These are phyloP conservation scores for Lordiphosa fenestrarum DNA, from an alignment of 2,888 invertebrate genomes.

Conservation along the genomic window DNA sequence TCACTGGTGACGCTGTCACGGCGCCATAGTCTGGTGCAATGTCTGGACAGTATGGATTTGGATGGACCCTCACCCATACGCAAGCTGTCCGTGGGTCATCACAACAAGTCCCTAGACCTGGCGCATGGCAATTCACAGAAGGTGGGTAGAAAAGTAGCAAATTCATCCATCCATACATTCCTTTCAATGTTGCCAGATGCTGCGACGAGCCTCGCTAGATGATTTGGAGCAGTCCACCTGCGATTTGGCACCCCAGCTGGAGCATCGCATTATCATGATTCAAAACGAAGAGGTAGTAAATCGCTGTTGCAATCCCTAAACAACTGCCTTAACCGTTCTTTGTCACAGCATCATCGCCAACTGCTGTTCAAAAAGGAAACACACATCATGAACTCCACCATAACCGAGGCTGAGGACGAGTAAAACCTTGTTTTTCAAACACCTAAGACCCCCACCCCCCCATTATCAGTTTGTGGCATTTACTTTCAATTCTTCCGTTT, in stretches of 20 bases:
- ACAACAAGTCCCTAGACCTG: slow-evolving; percentile 77
- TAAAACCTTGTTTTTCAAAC: slow-evolving; percentile 58
- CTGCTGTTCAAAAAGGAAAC: slow-evolving; percentile 78
- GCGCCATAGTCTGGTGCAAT: slow-evolving; percentile 89
- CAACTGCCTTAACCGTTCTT: too few species aligned
- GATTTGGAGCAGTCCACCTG: slow-evolving; percentile 91
- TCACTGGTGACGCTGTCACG: slow-evolving; percentile 91
- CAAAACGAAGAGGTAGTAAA: slow-evolving; percentile 86
- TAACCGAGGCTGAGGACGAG: slow-evolving; percentile 86
- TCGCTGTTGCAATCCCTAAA: too few species aligned
- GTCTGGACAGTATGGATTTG: slow-evolving; percentile 85
- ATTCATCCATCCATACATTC: too few species aligned
- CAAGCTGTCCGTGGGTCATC: slow-evolving; percentile 77
- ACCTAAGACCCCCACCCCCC: slow-evolving; percentile 1
- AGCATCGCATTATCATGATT: slow-evolving; percentile 89
- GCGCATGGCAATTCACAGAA: slow-evolving; percentile 76
- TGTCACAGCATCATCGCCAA: slow-evolving; percentile 73
- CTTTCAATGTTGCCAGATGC: slow-evolving; percentile 80
- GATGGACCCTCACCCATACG: slow-evolving; percentile 88
- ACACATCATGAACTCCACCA: slow-evolving; percentile 85
- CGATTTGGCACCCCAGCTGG: slow-evolving; percentile 89
- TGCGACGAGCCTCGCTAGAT: slow-evolving; percentile 88
- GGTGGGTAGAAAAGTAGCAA: slow-evolving; percentile 43
- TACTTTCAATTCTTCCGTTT: slow-evolving; percentile 27
- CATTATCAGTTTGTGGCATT: slow-evolving; percentile 31